phyloP scores from a whole-genome alignment of 2,113 vertebrate species.

The Sylvia atricapilla region DNA sequence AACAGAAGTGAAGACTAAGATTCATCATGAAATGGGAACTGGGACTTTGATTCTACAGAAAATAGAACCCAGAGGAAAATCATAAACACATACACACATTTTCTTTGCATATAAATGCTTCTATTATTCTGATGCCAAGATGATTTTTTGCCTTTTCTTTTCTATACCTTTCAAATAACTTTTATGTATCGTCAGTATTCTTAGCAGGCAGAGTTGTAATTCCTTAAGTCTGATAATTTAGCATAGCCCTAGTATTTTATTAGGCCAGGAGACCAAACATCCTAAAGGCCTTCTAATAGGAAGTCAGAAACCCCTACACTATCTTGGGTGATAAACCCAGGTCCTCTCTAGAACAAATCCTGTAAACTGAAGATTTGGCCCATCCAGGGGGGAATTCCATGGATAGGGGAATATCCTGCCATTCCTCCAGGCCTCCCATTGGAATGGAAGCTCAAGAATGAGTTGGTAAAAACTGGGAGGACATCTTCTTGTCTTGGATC shows the following conservation, averaged over 20 bases:
- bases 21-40: conserved; percentile 30
- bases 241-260: neutral
- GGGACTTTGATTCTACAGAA: conserved; percentile 31
- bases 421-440: neutral
- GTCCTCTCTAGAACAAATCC: neutral
- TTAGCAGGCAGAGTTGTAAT: neutral
- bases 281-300: neutral
- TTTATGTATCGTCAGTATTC: neutral
- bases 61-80: conserved; percentile 37
- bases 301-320: neutral
- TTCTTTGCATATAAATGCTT: conserved; percentile 22
- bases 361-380: neutral
- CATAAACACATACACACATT: neutral
- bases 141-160: neutral
- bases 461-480: neutral
- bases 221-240: neutral
- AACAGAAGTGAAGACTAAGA: conserved; percentile 41
- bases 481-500: neutral
- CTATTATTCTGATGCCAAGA: neutral
- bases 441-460: neutral
- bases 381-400: neutral
- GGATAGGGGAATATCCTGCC: neutral
- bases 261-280: neutral
- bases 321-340: neutral
- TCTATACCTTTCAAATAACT: neutral